A percentile compares a stretch with the other conserved stretches of the same genome.
Evolutionary conservation across 30 jellyfish, hydroid and myxozoan genomes (phyloP).

Genomic region (Aurelia aurita): DNA sequence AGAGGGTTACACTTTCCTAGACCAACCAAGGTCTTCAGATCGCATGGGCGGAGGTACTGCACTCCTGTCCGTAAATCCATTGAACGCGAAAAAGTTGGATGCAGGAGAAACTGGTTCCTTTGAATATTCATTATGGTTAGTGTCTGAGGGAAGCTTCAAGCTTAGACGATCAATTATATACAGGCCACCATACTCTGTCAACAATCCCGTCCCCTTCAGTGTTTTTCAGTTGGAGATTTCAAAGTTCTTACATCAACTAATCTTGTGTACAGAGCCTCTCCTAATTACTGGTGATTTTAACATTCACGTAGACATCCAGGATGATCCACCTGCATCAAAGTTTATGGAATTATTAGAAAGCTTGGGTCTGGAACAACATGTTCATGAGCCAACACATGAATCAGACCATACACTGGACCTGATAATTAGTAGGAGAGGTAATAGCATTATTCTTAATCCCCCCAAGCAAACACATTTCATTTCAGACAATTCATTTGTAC

Average conservation of each 20-base stretch:
- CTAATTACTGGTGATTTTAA: conserved; percentile 17
- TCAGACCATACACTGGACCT: conserved; percentile 34
- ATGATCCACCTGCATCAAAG: conserved; percentile 26
- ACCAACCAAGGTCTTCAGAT: conserved; percentile 42
- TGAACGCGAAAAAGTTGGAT: conserved; percentile 16
- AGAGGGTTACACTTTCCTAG: conserved; percentile 42
- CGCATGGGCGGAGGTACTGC: conserved; percentile 57
- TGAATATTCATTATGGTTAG: neutral
- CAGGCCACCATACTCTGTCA: conserved; percentile 9
- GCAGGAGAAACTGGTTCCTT: neutral
- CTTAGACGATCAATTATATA: neutral
- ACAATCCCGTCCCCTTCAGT: neutral
- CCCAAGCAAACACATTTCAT: neutral
- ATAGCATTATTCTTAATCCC: neutral
- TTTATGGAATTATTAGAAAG: conserved; percentile 12
- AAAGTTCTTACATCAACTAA: neutral
- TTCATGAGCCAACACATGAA: conserved; percentile 25
- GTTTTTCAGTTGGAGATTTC: conserved; percentile 1
- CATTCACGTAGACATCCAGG: conserved; percentile 4
- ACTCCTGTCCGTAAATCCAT: conserved; percentile 21
- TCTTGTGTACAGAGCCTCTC: neutral
- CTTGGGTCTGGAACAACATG: conserved; percentile 38
- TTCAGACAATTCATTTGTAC: conserved; percentile 37
- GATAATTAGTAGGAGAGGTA: conserved; percentile 14
- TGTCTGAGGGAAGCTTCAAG: neutral